A percentile compares a stretch with the other conserved stretches of the same genome.
Evolutionary conservation across 2,888 invertebrate genomes (phyloP).

Genomic region (Chrysomela aeneicollis): DNA sequence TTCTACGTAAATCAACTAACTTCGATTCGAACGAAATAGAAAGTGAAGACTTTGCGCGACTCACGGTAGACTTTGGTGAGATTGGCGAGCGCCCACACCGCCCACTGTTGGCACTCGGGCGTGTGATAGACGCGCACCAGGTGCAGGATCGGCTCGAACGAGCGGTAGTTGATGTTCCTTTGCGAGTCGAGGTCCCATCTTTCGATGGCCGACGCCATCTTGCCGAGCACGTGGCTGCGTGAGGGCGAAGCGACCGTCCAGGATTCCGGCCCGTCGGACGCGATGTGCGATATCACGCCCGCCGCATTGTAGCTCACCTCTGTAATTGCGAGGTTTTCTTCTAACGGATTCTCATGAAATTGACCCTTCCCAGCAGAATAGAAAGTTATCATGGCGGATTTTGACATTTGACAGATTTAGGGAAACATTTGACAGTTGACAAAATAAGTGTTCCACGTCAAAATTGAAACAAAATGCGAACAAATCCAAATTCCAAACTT

Average conservation of each 20-base stretch:
- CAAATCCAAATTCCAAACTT: too few species aligned
- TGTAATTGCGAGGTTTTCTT: background rate
- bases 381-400: too few species aligned
- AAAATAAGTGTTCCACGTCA: too few species aligned
- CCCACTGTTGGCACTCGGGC: constrained; percentile 95
- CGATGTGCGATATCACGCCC: constrained; percentile 94
- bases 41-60: constrained; percentile 56
- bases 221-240: constrained; percentile 74
- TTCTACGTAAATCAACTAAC: too few species aligned
- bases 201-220: constrained; percentile 83
- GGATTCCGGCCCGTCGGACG: constrained; percentile 84
- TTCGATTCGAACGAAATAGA: background rate
- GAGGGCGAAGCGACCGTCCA: constrained; percentile 82
- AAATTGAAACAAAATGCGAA: too few species aligned
- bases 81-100: constrained; percentile 96
- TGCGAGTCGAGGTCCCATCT: constrained; percentile 88
- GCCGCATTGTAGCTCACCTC: constrained; percentile 90
- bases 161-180: constrained; percentile 96
- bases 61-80: constrained; percentile 91
- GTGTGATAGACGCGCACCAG: constrained; percentile 85
- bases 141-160: constrained; percentile 92
- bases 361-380: too few species aligned
- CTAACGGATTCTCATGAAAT: too few species aligned
- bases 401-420: too few species aligned
- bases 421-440: too few species aligned